These are phyloP conservation scores for Pipa parva DNA, from an alignment of 2,113 vertebrate genomes.

Conservation along the genomic window DNA sequence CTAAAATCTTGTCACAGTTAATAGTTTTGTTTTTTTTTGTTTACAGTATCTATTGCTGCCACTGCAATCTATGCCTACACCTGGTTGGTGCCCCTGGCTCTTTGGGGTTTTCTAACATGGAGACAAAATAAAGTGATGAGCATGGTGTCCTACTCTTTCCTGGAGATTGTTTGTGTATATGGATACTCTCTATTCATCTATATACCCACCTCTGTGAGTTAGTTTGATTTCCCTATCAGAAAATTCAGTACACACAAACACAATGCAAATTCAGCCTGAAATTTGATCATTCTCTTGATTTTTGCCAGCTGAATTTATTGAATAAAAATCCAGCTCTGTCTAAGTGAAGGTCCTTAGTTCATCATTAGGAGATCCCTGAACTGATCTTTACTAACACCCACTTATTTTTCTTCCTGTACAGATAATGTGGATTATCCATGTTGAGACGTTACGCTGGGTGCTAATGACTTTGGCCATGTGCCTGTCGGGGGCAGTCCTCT, in stretches of 20 bases:
- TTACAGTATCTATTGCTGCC: conserved; percentile 87
- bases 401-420: conserved; percentile 43
- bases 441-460: conserved; percentile 77
- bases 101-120: conserved; percentile 93
- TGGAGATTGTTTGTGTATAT: conserved; percentile 93
- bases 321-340: too few relatives aligned
- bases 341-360: too few relatives aligned
- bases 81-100: conserved; percentile 86
- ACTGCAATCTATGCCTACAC: conserved; percentile 88
- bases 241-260: too few relatives aligned
- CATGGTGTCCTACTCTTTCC: conserved; percentile 87
- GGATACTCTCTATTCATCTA: conserved; percentile 94
- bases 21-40: conserved; percentile 1
- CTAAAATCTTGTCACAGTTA: too few relatives aligned
- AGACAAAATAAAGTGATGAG: conserved; percentile 86
- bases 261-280: too few relatives aligned
- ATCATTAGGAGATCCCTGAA: too few relatives aligned
- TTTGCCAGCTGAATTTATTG: too few relatives aligned
- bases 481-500: conserved; percentile 86
- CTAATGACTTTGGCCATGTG: conserved; percentile 76
- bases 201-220: conserved; percentile 88
- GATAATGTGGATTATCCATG: conserved; percentile 87
- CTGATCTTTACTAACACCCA: too few relatives aligned
- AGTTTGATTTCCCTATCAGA: too few relatives aligned
- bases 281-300: too few relatives aligned